Conservation (phyloP, 2,888 invertebrate genomes). For the Clitarchus hookeri region DNA sequence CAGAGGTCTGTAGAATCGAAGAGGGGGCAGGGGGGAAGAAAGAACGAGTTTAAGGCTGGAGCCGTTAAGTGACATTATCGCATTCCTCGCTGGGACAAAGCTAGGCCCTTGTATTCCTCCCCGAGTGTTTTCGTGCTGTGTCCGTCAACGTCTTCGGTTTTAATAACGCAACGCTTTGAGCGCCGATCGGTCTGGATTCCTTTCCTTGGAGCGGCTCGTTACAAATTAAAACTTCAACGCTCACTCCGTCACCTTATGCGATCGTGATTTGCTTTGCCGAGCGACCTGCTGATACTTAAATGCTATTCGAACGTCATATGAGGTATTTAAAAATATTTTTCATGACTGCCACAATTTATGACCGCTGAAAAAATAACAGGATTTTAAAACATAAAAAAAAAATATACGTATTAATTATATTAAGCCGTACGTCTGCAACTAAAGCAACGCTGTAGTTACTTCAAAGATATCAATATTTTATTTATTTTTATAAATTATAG, state of each 20-base stretch:
- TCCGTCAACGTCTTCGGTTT: neutral
- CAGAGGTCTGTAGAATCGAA: neutral
- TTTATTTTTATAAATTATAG: too few relatives aligned
- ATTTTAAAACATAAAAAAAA: too few relatives aligned
- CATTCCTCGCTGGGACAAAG: slow-evolving; percentile 2
- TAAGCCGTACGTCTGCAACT: too few relatives aligned
- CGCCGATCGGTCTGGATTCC: neutral
- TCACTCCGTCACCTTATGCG: neutral
- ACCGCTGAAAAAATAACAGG: too few relatives aligned
- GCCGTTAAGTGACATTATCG: neutral
- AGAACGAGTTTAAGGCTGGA: neutral
- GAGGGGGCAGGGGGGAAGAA: neutral
- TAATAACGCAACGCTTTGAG: neutral
- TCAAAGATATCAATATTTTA: too few relatives aligned
- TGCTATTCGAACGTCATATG: too few relatives aligned
- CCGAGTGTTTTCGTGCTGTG: neutral
- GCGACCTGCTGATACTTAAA: neutral
- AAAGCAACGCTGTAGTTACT: too few relatives aligned
- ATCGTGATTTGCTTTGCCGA: neutral
- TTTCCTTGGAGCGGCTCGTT: neutral
- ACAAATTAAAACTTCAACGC: neutral
- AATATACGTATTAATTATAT: too few relatives aligned
- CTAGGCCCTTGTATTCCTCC: neutral
- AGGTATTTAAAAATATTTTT: too few relatives aligned
- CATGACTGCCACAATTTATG: too few relatives aligned